phyloP scores from a whole-genome alignment of 2,113 vertebrate species.

The Hucho hucho region DNA sequence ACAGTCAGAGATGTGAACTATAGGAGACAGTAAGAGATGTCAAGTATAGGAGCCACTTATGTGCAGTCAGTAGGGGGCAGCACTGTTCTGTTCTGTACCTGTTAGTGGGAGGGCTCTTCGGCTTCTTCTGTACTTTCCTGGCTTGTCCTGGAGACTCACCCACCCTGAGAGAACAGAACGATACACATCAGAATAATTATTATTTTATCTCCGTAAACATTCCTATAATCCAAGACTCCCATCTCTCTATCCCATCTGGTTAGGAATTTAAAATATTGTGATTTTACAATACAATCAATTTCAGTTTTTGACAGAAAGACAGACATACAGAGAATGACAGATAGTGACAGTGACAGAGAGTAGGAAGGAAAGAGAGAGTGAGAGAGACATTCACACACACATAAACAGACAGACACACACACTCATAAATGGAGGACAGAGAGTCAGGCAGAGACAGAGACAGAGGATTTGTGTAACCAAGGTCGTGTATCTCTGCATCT shows the following conservation, averaged over 20 bases:
- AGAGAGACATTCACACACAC: neutral
- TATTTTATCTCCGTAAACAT: no score
- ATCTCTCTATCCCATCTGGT: neutral
- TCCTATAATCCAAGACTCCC: no score
- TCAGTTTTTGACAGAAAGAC: neutral
- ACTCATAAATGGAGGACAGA: no score
- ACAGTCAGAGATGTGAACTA: no score
- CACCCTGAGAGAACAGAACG: conserved; percentile 42
- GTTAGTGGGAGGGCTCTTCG: conserved; percentile 70
- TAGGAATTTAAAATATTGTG: no score
- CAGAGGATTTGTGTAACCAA: neutral
- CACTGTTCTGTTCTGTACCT: conserved; percentile 44
- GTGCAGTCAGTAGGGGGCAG: neutral
- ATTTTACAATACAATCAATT: no score
- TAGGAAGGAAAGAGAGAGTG: neutral
- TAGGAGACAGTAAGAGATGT: no score
- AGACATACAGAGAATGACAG: neutral
- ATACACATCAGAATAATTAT: no score
- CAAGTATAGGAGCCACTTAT: no score
- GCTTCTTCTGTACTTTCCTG: conserved; percentile 67
- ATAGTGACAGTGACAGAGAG: neutral
- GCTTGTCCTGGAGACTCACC: conserved; percentile 61
- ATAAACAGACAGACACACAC: conserved; percentile 6
- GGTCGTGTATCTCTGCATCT: conserved; percentile 13
- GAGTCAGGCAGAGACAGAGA: neutral